Evolutionary conservation across 1,140 invertebrate genomes (phyloP), one percentile per base, ranked within the genome.

Genomic region (Parasteatoda tepidariorum): DNA sequence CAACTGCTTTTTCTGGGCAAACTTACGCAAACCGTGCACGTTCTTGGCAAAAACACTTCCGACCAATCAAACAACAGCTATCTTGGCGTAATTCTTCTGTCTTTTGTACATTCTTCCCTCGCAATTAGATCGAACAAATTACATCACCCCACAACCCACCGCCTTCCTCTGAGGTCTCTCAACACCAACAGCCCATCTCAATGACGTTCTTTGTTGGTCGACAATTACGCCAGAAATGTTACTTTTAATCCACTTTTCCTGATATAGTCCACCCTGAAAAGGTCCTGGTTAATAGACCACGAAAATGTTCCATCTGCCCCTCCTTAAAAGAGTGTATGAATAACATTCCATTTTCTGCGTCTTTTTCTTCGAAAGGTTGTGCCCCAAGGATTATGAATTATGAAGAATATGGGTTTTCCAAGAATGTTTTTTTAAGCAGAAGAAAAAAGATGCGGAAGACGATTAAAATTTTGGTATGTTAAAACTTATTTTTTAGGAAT

Each of bases 21-120:
- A 6, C 13, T 64, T 64, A n/a, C 22, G 61, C 61, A 64, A 28
- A 64, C 26, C 28, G 4, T 7, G 28, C 24, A 26, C 24, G 24
- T 26, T 31, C 61, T 26, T 31, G 61, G 9, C 61, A 11, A 7
- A 59, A 64, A 64, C 61, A 33, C 61, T 64, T 64, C 61, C 61
- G 61, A 18, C 61, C 61, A 64, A 64, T 64, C 61, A 64, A 64
- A 64, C 61, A 64, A 64, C 61, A 64, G 9, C 61, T 6, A 64
- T 64, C n/a, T 64, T 11, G n/a, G 28, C 18, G 38, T 48, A 13
- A 30, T 18, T 28, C 61, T n/a, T 64, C 28, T 15, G n/a, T 64
- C n/a, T 64, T 7, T 22, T 9, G 1, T 7, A n/a, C 61, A 64
- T 64, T 64, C 61, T 31, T 64, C 61, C 61, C 28, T 15, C 26